Percentiles rank a stretch among this genome's conserved stretches.
phyloP scores from a whole-genome alignment of 2,797 vertebrate species.

The Melanotaenia boesemani region DNA sequence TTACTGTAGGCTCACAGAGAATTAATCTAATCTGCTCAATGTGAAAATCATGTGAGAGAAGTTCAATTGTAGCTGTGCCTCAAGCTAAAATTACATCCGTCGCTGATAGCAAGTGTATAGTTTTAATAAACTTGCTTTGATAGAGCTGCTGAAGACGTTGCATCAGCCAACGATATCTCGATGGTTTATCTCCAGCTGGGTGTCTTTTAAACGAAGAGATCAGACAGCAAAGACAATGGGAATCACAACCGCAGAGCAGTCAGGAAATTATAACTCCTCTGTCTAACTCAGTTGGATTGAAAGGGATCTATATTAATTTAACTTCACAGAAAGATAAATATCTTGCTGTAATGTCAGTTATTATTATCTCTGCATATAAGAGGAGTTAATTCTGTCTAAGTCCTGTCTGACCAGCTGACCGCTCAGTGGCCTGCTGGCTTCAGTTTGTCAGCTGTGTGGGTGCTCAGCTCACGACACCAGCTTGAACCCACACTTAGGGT shows the following conservation, averaged over 20 bases:
- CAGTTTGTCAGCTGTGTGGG: constrained; percentile 3
- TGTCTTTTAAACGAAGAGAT: constrained; percentile 45
- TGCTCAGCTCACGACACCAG: constrained; percentile 41
- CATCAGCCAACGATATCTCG: constrained; percentile 1
- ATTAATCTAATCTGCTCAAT: constrained; percentile 47
- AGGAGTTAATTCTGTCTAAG: constrained; percentile 59
- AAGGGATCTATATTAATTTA: constrained; percentile 43
- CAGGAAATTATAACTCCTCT: constrained; percentile 43
- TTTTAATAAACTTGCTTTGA: constrained; percentile 25
- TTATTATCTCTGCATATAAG: constrained; percentile 49
- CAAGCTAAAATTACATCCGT: constrained; percentile 36
- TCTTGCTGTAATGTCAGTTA: constrained; percentile 6
- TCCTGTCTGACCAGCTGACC: constrained; percentile 56
- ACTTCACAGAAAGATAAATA: constrained; percentile 7
- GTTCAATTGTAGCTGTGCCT: constrained; percentile 23
- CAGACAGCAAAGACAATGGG: constrained; percentile 34
- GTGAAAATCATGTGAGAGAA: constrained; percentile 42
- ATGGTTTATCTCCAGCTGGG: constrained; percentile 8
- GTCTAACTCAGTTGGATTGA: constrained; percentile 13
- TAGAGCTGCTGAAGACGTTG: constrained; percentile 27
- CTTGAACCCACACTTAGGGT: constrained; percentile 65
- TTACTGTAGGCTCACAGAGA: constrained; percentile 39
- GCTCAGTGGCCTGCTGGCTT: constrained; percentile 32
- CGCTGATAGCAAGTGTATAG: constrained; percentile 19
- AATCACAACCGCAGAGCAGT: constrained; percentile 23